A percentile compares a stretch with the other conserved stretches of the same genome.
These are phyloP conservation scores for Rhinatrema bivittatum DNA, from an alignment of 2,797 vertebrate species.

Conservation along the genomic window DNA sequence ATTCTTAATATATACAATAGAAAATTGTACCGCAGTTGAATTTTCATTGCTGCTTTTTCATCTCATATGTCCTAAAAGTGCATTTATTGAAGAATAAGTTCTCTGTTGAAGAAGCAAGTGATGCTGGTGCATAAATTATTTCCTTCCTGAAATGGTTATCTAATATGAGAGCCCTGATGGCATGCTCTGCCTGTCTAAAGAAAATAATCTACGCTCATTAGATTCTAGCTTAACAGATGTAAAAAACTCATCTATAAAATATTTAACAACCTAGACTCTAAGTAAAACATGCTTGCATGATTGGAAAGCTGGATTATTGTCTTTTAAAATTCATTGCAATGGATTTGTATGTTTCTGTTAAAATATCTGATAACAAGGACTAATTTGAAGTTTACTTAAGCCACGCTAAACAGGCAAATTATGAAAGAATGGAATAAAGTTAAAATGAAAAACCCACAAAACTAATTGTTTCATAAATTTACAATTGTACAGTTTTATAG, in stretches of 20 bases:
- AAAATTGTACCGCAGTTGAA: slow-evolving; percentile 12
- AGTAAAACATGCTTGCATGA: not conserved
- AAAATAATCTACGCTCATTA: slow-evolving; percentile 18
- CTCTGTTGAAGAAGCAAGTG: not conserved
- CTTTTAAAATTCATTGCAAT: too few relatives aligned
- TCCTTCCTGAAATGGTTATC: slow-evolving; percentile 12
- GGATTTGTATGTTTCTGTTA: too few relatives aligned
- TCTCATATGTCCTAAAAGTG: slow-evolving; percentile 12
- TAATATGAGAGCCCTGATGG: slow-evolving; percentile 10
- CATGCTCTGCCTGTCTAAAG: not conserved
- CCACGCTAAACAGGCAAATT: too few relatives aligned
- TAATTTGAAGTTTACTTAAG: slow-evolving; percentile 3
- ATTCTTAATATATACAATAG: too few relatives aligned
- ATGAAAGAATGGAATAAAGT: too few relatives aligned
- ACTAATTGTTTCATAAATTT: too few relatives aligned
- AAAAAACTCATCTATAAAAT: slow-evolving; percentile 13
- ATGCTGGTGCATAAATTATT: slow-evolving; percentile 11
- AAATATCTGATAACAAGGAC: too few relatives aligned
- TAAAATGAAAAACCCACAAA: too few relatives aligned
- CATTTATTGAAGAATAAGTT: slow-evolving; percentile 1
- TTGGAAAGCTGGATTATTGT: slow-evolving; percentile 8
- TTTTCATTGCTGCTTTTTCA: slow-evolving; percentile 8
- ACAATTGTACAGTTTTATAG: too few relatives aligned
- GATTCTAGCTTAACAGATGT: not conserved
- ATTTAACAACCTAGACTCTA: slow-evolving; percentile 5